Conservation (phyloP, 1,140 invertebrate species). For the Penaeus chinensis region DNA sequence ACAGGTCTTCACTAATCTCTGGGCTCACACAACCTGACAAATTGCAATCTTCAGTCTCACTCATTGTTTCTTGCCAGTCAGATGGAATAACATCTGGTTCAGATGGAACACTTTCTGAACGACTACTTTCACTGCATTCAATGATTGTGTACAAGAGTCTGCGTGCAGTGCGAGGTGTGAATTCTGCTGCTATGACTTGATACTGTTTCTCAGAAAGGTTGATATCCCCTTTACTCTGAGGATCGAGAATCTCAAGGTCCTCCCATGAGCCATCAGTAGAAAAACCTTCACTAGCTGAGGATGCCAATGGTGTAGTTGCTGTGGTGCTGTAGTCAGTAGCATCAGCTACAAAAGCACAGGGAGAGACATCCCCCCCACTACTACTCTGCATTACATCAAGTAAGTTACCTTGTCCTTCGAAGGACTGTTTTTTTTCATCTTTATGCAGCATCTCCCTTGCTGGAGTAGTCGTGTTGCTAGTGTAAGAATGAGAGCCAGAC, state of each 20-base stretch:
- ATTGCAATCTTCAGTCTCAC: slow-evolving; percentile 33
- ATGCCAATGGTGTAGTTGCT: slow-evolving; percentile 11
- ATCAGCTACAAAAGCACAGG: not conserved
- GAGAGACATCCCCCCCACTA: slow-evolving; percentile 8
- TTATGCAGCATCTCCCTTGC: not conserved
- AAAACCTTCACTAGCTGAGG: slow-evolving; percentile 40
- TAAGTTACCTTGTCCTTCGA: not conserved
- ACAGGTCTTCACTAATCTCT: slow-evolving; percentile 20
- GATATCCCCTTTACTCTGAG: slow-evolving; percentile 8
- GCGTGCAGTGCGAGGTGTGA: slow-evolving; percentile 45
- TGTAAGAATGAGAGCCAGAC: not conserved
- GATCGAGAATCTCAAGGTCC: slow-evolving; percentile 46
- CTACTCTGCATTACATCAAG: not conserved
- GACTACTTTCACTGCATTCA: slow-evolving; percentile 63
- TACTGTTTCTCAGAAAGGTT: slow-evolving; percentile 33
- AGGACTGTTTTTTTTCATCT: not conserved
- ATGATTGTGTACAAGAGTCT: slow-evolving; percentile 61
- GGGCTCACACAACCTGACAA: not conserved
- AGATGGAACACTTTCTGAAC: slow-evolving; percentile 54
- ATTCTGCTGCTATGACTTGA: slow-evolving; percentile 41
- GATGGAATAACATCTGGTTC: slow-evolving; percentile 60
- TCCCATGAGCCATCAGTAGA: slow-evolving; percentile 60
- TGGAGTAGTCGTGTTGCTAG: not conserved
- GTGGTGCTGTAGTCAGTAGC: not conserved
- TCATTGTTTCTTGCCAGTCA: slow-evolving; percentile 62